phyloP scores from a whole-genome alignment of 2,113 vertebrate genomes.

The Cathartes aura region DNA sequence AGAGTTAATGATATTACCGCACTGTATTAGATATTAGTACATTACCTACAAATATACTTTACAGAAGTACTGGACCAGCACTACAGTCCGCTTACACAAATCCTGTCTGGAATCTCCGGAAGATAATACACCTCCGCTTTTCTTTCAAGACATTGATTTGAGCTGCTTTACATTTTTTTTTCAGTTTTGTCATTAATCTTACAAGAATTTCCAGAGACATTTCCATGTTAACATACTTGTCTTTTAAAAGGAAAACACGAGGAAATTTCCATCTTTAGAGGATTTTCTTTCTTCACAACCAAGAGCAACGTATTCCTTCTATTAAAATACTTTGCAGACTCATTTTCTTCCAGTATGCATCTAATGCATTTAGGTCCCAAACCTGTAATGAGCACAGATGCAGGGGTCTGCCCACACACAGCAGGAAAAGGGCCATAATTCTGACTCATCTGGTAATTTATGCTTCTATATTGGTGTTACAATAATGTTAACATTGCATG shows the following conservation, averaged over 20 bases:
- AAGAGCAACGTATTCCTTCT: neutral
- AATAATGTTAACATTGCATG: constrained; percentile 69
- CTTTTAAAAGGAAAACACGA: neutral
- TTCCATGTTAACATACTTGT: neutral
- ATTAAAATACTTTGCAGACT: constrained; percentile 10
- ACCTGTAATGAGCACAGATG: constrained; percentile 67
- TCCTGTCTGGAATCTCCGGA: neutral
- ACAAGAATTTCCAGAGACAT: neutral
- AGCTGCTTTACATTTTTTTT: neutral
- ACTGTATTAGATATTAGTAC: neutral
- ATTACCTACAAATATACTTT: neutral
- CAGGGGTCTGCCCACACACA: constrained; percentile 66
- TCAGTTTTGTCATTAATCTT: neutral
- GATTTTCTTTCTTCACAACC: neutral
- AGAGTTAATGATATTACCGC: neutral
- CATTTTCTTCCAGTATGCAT: neutral
- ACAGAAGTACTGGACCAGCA: neutral
- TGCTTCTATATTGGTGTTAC: constrained; percentile 65
- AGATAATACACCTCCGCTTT: neutral
- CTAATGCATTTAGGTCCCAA: constrained; percentile 53
- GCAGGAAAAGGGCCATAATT: constrained; percentile 68
- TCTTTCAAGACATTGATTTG: neutral
- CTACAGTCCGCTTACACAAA: neutral
- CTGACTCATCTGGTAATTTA: constrained; percentile 72
- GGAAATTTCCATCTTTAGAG: neutral